phyloP scores from a whole-genome alignment of 2,888 invertebrate species.

The Synanthedon formicaeformis region DNA sequence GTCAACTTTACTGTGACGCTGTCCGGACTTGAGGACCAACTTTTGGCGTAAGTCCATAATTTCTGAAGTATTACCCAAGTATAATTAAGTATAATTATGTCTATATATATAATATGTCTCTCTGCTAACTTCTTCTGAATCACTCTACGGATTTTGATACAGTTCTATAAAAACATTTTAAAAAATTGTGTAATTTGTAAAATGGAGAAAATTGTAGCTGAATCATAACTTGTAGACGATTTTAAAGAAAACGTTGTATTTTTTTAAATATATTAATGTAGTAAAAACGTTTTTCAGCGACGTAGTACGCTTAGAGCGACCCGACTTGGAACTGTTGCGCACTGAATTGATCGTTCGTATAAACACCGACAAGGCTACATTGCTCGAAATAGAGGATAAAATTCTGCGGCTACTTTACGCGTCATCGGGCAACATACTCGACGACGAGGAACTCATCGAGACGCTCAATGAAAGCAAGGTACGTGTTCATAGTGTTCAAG shows the following conservation, averaged over 20 bases:
- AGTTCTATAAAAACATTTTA: too few species aligned
- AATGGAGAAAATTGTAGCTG: too few species aligned
- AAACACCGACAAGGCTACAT: conserved; percentile 85
- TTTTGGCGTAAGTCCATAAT: conserved; percentile 79
- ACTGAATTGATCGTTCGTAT: conserved; percentile 87
- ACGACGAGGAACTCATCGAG: conserved; percentile 93
- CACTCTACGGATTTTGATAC: too few species aligned
- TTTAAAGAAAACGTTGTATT: too few species aligned
- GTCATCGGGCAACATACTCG: conserved; percentile 90
- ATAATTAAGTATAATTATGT: too few species aligned
- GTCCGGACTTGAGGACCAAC: conserved; percentile 90
- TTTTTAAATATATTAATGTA: too few species aligned
- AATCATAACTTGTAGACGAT: too few species aligned
- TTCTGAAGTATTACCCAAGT: too few species aligned
- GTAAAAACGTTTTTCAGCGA: conserved; percentile 59
- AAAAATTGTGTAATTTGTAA: too few species aligned
- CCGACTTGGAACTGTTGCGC: conserved; percentile 85
- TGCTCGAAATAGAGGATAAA: conserved; percentile 90
- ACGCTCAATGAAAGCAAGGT: conserved; percentile 90
- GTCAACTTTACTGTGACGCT: conserved; percentile 94
- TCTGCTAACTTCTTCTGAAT: too few species aligned
- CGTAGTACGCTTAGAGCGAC: conserved; percentile 90
- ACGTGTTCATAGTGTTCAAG: conserved; percentile 1
- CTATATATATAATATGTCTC: too few species aligned
- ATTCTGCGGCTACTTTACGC: conserved; percentile 85